phyloP scores from a whole-genome alignment of 2,888 invertebrate species.

The Cheilosia impressa region DNA sequence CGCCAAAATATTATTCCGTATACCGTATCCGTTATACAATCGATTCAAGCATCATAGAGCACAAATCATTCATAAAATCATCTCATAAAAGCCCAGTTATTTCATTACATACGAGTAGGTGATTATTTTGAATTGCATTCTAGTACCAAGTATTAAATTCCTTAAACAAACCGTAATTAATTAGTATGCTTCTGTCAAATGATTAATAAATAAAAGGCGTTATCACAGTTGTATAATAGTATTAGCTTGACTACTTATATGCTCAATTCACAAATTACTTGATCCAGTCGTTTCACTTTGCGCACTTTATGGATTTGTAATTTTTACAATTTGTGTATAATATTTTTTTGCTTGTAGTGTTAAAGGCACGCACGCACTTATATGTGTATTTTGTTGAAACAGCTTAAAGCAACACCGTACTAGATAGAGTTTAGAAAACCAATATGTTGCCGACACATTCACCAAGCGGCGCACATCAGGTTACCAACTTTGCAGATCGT shows the following conservation, averaged over 20 bases:
- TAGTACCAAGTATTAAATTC: constrained; percentile 64
- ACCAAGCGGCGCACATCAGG: constrained; percentile 63
- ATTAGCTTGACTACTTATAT: constrained; percentile 2
- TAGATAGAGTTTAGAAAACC: constrained; percentile 7
- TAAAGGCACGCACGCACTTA: not conserved
- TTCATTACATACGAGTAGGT: constrained; percentile 40
- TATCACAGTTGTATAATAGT: constrained; percentile 49
- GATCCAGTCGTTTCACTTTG: constrained; percentile 43
- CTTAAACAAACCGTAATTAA: constrained; percentile 84
- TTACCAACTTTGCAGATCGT: constrained; percentile 61
- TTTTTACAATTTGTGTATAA: constrained; percentile 19
- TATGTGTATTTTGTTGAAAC: not conserved
- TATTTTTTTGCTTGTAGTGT: not conserved
- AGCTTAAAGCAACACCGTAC: not conserved
- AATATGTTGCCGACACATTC: constrained; percentile 34
- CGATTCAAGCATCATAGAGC: constrained; percentile 8
- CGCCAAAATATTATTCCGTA: not conserved
- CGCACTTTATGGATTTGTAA: constrained; percentile 38
- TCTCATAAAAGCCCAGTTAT: constrained; percentile 46
- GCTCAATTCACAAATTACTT: constrained; percentile 54
- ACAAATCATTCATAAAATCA: constrained; percentile 38
- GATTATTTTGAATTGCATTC: constrained; percentile 57
- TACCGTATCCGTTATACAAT: constrained; percentile 1
- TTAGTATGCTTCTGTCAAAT: constrained; percentile 84
- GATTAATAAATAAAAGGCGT: constrained; percentile 77